phyloP scores from a whole-genome alignment of 2,888 invertebrate species.

The Tiliacea aurago region DNA sequence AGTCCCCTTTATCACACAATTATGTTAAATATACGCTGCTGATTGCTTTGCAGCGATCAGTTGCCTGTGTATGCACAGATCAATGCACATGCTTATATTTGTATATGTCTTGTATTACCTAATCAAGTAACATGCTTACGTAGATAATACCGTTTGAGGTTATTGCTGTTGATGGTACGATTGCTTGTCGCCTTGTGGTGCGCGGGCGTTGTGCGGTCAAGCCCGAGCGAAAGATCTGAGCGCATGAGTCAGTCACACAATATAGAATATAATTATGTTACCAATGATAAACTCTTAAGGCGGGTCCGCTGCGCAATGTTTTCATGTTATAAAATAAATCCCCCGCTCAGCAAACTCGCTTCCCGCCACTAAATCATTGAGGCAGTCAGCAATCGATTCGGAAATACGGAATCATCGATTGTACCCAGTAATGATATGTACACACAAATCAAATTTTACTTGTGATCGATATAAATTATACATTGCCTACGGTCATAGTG shows the following conservation, averaged over 20 bases:
- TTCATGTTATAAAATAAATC: no score
- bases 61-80: neutral
- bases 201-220: neutral
- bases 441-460: slow-evolving; percentile 27
- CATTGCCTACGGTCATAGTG: slow-evolving; percentile 26
- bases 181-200: neutral
- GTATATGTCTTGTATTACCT: neutral
- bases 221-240: no score
- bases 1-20: neutral
- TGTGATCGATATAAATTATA: slow-evolving; percentile 20
- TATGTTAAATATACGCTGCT: neutral
- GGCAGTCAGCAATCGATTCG: neutral
- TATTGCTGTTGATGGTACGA: slow-evolving; percentile 1
- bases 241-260: neutral
- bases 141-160: neutral
- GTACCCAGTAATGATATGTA: slow-evolving; percentile 12
- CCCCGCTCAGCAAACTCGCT: neutral
- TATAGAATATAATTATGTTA: no score
- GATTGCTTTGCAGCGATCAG: neutral
- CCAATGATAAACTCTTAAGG: no score
- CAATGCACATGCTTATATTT: neutral
- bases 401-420: neutral
- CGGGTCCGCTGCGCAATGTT: no score
- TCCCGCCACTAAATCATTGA: neutral
- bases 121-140: neutral